phyloP scores from a whole-genome alignment of 2,888 invertebrate species.

The Notodonta ziczac region DNA sequence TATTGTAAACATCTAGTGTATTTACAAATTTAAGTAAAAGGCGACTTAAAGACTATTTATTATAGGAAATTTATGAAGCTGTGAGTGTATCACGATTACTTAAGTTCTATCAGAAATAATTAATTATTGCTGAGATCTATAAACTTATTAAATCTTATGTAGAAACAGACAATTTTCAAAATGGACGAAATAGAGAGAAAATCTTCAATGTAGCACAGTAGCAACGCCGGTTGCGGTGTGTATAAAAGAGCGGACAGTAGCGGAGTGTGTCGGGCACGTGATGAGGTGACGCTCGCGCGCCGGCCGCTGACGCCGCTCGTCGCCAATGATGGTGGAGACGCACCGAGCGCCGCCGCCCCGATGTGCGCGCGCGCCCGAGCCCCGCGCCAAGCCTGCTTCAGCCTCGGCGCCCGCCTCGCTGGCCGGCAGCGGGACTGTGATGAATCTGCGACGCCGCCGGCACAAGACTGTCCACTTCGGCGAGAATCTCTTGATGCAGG shows the following conservation, averaged over 20 bases:
- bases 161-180: constrained; percentile 32
- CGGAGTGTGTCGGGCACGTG: constrained; percentile 51
- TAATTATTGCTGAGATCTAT: not conserved
- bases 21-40: not conserved
- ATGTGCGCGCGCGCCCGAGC: constrained; percentile 75
- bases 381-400: constrained; percentile 78
- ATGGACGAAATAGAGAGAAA: constrained; percentile 38
- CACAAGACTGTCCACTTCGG: constrained; percentile 93
- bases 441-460: constrained; percentile 88
- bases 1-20: not conserved
- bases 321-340: constrained; percentile 84
- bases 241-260: constrained; percentile 43
- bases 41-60: constrained; percentile 7
- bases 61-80: constrained; percentile 10
- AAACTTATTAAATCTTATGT: not conserved
- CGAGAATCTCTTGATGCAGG: constrained; percentile 89
- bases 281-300: constrained; percentile 80
- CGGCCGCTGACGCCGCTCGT: constrained; percentile 80
- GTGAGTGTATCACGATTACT: constrained; percentile 10
- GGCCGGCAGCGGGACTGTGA: constrained; percentile 76
- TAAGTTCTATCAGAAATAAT: constrained; percentile 11
- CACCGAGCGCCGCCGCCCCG: constrained; percentile 78
- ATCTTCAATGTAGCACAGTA: constrained; percentile 48
- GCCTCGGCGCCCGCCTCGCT: constrained; percentile 84
- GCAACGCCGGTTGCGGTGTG: constrained; percentile 38